Evolutionary conservation across 2,888 invertebrate genomes (phyloP).

Genomic region (Xanthorhoe spadicearia): DNA sequence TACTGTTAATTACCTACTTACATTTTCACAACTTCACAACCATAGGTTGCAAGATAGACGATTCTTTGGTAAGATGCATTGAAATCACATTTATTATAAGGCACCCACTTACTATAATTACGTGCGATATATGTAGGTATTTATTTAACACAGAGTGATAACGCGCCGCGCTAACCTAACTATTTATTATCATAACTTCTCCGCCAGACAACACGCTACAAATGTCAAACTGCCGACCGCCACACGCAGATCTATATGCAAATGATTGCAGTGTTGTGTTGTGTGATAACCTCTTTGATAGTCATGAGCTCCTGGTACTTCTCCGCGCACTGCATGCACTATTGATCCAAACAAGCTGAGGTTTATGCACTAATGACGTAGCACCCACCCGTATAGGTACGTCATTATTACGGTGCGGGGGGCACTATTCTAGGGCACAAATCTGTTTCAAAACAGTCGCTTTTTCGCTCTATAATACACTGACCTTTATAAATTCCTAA

Average conservation of each 20-base stretch:
- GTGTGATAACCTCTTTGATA: conserved; percentile 33
- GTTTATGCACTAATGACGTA: conserved; percentile 24
- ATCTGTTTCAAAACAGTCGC: too few species aligned
- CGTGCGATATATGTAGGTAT: background rate
- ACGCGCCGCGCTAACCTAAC: background rate
- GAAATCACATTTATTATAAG: too few species aligned
- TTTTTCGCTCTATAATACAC: too few species aligned
- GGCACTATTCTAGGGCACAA: too few species aligned
- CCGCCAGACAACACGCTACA: background rate
- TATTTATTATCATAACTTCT: background rate
- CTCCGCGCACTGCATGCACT: conserved; percentile 48
- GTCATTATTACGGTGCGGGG: too few species aligned
- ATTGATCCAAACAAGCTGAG: conserved; percentile 18
- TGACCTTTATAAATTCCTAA: too few species aligned
- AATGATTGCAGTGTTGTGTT: conserved; percentile 7
- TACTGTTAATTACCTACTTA: too few species aligned
- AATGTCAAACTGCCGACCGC: conserved; percentile 24
- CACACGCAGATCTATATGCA: conserved; percentile 17
- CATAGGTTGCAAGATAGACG: too few species aligned
- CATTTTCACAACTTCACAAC: too few species aligned
- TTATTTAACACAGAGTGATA: background rate
- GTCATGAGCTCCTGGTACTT: conserved; percentile 48
- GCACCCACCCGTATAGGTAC: conserved; percentile 26
- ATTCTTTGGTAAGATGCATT: too few species aligned
- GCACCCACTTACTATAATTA: too few species aligned